Evolutionary conservation across 2,888 invertebrate species (phyloP), one percentile per base, ranked within the genome.

Genomic region (Epinotia demarniana): DNA sequence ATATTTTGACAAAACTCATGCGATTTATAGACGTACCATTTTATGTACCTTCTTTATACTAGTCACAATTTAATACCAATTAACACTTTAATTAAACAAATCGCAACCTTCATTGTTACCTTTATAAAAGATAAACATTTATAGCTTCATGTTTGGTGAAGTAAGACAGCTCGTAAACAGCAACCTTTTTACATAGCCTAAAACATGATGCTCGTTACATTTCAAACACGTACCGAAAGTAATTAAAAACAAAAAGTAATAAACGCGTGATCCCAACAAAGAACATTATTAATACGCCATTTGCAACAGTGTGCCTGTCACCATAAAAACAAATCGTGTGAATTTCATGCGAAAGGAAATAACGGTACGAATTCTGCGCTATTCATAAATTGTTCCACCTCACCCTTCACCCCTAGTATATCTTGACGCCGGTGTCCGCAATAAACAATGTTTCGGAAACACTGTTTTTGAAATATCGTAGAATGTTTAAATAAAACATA

Each of bases 281-380:
- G 49, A 53, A 12, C 66, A 66, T 73, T 73, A 73, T 66, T 60
- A 72, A 64, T 66, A 66, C 49, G 58, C 53, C 60, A 73, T 53
- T 53, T 55, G 18, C 43, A 12, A 72, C 73, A n/a, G 43, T 27
- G 18, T 27, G 46, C 57, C 64, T 46, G 53, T 53, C 53, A 6
- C 57, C 57, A 55, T 71, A 70, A 73, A 60, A 60, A 53, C 64
- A 74, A 46, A 69, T 67, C 66, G 60, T 8, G 46, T 86, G 84
- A 83, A 58, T 86, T 84, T 85, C 82, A 84, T 84, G 82, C 80
- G 79, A 81, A 83, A 79, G 78, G 79, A 80, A 85, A 81, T 80
- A 79, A 79, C 79, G 79, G 79, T 78, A 81, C 81, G 82, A 82
- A 84, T 18, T 19, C 19, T 18, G 0, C 9, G 18, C 9, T 18